Base-by-base conservation (phyloP, 2,113 vertebrate genomes). In the Menura novaehollandiae region DNA sequence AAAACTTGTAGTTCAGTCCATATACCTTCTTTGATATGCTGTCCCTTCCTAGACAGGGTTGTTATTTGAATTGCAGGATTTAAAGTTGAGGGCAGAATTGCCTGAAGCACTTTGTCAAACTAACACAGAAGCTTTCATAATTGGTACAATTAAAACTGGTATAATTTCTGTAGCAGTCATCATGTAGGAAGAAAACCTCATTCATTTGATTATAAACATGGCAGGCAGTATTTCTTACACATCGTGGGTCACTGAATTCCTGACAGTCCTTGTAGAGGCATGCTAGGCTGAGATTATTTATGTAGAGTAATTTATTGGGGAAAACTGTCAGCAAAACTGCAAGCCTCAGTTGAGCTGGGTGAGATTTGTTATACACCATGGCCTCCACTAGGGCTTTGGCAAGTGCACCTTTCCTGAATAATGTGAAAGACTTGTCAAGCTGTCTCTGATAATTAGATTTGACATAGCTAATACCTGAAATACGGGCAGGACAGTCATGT, bases 391-490 rank as follows among this genome's bases (percentile, higher is more conserved):
- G 55, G 41, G 43, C 53, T 88, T 97, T 88, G 80, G 75, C 85
- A 86, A 90, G 47, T 58, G 60, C 56, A 60, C 14, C 30, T 85
- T 85, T 89, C 78, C 58, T 71, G 72, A 82, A 77, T 90, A 43
- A 55, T 33, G 37, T 79, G 82, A 94, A 93, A 95, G 92, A 74
- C 89, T 87, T 49, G 51, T 96, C 87, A 96, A 64, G 56, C 89
- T 73, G 43, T 67, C 51, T 68, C 41, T 93, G 84, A 30, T 96
- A 94, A 97, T 95, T 72, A n/a, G 60, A 49, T 94, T 71, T 93
- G 95, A 96, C 94, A 77, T 15, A 52, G 91, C 60, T 97, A 96
- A 96, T 96, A 91, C 95, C 91, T 92, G 93, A 83, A 93, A 95
- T 49, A 60, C 47, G 88, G 92, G 58, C 89, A 19, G 93, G 75